These are phyloP conservation scores for Mayetiola destructor DNA, from an alignment of 2,888 invertebrate species.

Conservation along the genomic window DNA sequence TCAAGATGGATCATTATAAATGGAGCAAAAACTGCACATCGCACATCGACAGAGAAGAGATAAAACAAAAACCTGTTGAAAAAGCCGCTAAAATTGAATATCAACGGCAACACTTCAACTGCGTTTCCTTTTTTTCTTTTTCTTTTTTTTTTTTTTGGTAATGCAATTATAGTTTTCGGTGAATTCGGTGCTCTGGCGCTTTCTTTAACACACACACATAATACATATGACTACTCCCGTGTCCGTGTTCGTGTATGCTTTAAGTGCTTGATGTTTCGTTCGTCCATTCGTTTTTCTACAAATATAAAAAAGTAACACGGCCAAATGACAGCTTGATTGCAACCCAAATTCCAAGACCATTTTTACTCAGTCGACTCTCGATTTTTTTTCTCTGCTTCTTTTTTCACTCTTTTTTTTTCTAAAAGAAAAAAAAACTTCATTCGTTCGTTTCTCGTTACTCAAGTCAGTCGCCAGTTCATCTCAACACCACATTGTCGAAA, in stretches of 20 bases:
- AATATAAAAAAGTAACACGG: background rate
- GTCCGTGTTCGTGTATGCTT: background rate
- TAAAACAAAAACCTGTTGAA: background rate
- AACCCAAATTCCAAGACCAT: background rate
- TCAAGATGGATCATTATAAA: too few species aligned
- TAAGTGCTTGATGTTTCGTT: background rate
- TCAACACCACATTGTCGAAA: background rate
- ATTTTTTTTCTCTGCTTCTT: background rate
- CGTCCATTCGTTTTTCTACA: too few species aligned
- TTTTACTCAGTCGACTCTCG: background rate
- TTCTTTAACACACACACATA: too few species aligned
- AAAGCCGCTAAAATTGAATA: background rate
- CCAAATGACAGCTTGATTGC: background rate
- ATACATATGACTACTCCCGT: too few species aligned
- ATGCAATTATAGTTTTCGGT: background rate
- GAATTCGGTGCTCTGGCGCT: too few species aligned
- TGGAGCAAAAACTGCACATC: too few species aligned
- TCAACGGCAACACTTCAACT: background rate
- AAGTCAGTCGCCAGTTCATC: too few species aligned
- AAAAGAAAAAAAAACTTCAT: too few species aligned
- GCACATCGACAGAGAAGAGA: too few species aligned
- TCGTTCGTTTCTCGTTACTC: too few species aligned
- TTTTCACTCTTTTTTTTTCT: background rate
- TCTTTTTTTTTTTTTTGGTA: slow-evolving; percentile 9
- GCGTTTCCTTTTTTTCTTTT: background rate